Conservation (phyloP, 2,888 invertebrate species). For the Cetonia aurata region DNA sequence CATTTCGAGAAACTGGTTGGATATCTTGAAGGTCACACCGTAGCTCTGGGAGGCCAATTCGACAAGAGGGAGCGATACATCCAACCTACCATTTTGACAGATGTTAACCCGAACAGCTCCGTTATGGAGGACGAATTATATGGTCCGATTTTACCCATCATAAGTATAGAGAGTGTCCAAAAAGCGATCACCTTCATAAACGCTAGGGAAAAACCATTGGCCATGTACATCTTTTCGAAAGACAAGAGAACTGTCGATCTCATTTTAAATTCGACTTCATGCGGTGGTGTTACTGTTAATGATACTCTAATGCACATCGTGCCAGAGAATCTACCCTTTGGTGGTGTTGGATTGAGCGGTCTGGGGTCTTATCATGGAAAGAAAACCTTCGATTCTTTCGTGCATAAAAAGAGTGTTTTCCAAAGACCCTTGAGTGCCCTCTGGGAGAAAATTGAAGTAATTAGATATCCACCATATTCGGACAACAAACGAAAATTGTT, state of each 20-base stretch:
- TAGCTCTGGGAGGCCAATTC: constrained; percentile 83
- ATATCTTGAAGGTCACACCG: constrained; percentile 77
- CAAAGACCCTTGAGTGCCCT: constrained; percentile 77
- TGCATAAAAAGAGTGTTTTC: constrained; percentile 88
- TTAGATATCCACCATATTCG: constrained; percentile 86
- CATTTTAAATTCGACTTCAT: constrained; percentile 79
- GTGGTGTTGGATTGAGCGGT: constrained; percentile 95
- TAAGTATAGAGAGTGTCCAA: constrained; percentile 84
- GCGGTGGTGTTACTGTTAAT: constrained; percentile 87
- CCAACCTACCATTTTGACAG: constrained; percentile 84
- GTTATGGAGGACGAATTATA: constrained; percentile 95
- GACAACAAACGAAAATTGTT: constrained; percentile 31
- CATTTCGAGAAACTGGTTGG: constrained; percentile 82
- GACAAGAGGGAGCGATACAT: constrained; percentile 80
- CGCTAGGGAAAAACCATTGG: constrained; percentile 88
- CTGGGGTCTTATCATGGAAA: constrained; percentile 96
- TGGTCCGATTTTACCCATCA: constrained; percentile 93
- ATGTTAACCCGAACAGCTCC: constrained; percentile 80
- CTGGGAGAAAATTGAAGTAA: constrained; percentile 77
- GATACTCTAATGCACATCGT: constrained; percentile 87
- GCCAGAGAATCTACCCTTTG: constrained; percentile 96
- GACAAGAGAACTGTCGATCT: constrained; percentile 71
- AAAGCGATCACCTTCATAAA: constrained; percentile 94
- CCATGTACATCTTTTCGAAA: constrained; percentile 86
- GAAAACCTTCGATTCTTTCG: constrained; percentile 91